Percentiles rank a stretch among this genome's conserved stretches.
Conservation (phyloP, 1,140 invertebrate species). For the Eciton burchellii region DNA sequence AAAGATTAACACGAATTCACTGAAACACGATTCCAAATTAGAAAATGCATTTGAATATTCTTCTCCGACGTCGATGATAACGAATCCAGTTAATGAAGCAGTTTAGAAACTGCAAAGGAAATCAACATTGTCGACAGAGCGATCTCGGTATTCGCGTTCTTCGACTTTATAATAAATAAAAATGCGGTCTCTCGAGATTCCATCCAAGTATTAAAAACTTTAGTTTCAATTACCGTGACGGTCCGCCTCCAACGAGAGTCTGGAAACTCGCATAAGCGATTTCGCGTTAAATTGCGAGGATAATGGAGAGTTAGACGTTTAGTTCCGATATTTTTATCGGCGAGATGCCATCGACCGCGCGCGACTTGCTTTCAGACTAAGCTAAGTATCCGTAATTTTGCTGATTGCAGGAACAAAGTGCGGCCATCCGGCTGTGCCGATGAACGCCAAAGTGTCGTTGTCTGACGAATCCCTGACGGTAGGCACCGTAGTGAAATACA, state of each 20-base stretch:
- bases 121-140: background rate
- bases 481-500: slow-evolving; percentile 90
- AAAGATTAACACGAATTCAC: background rate
- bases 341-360: background rate
- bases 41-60: background rate
- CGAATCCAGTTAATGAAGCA: background rate
- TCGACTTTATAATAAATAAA: too few relatives aligned
- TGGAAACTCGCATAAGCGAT: slow-evolving; percentile 22
- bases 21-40: background rate
- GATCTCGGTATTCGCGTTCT: too few relatives aligned
- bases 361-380: background rate
- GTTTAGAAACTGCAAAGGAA: background rate
- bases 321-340: slow-evolving; percentile 30
- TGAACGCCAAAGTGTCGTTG: slow-evolving; percentile 90
- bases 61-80: background rate
- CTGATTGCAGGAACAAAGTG: slow-evolving; percentile 86
- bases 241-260: slow-evolving; percentile 2
- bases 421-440: slow-evolving; percentile 93
- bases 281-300: slow-evolving; percentile 43
- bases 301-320: background rate
- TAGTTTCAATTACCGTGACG: background rate
- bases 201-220: background rate
- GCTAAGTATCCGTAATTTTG: slow-evolving; percentile 63
- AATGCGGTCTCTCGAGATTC: slow-evolving; percentile 16
- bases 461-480: slow-evolving; percentile 84